Evolutionary conservation across 2,797 vertebrate genomes (phyloP), one percentile per base, ranked within the genome.

Genomic region (Alauda arvensis): DNA sequence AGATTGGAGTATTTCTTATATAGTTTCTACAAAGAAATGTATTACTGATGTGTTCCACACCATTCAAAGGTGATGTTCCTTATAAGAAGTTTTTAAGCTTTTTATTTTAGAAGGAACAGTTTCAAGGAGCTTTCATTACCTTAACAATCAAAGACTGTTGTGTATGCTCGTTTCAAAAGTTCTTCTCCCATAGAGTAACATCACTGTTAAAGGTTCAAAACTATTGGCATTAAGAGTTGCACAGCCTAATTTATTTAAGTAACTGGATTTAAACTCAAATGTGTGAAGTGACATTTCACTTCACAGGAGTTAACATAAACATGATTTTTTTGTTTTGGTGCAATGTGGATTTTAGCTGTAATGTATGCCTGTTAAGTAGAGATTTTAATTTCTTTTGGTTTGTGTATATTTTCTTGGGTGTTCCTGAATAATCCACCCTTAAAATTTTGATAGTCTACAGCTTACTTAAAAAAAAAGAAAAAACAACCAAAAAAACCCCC

Each of bases 101-200:
- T 81, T 61, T 77, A 88, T 91, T 88, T 49, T 67, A 68, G 49
- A 56, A 19, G 34, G 26, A 18, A 18, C 12, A 55, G 3, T 91
- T 93, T 78, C 75, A 80, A 92, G 33, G 16, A 70, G 6, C 10
- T 53, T 87, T 71, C 16, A 65, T 82, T 88, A 87, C 28, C 21
- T 61, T 56, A 69, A n/a, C 60, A 92, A 46, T 88, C 29, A 84
- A 83, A 84, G 17, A 26, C 14, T 61, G 8, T n/a, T 10, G 7
- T 66, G 21, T n/a, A 39, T 33, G 18, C 5, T 62, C 3, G 39
- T 69, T 83, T 87, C 51, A 61, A 40, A 87, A 87, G 7, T 24
- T 61, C 67, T 81, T 75, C 37, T 52, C 8, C 11, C 9, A 20
- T 8, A 63, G 46, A 5, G 3, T 71, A 80, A 31, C 8, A 61